phyloP scores from a whole-genome alignment of 2,888 invertebrate genomes.

The Petrolisthes manimaculis region DNA sequence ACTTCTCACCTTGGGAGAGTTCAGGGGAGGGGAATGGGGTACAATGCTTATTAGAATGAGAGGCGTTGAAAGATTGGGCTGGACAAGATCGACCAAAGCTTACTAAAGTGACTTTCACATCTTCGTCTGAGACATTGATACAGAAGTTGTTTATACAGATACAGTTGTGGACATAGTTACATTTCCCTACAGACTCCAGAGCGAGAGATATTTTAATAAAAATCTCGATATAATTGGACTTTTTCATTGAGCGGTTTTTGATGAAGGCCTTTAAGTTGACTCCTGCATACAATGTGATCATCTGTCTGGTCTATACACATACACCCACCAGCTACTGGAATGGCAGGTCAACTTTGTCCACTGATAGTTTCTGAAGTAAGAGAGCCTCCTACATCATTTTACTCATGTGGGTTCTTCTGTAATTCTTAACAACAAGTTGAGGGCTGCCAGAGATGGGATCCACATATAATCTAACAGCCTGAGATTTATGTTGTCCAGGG shows the following conservation, averaged over 20 bases:
- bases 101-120: not conserved
- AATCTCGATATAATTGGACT: too few species aligned
- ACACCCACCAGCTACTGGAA: not conserved
- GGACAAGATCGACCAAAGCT: not conserved
- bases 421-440: too few species aligned
- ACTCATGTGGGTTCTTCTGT: too few species aligned
- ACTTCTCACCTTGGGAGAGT: not conserved
- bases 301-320: not conserved
- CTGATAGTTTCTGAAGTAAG: too few species aligned
- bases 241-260: too few species aligned
- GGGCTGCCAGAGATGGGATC: too few species aligned
- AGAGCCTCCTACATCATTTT: too few species aligned
- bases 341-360: too few species aligned
- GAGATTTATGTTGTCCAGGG: too few species aligned
- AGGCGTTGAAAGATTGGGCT: not conserved
- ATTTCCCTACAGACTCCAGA: not conserved
- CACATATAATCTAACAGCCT: too few species aligned
- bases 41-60: not conserved
- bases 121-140: not conserved
- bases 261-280: not conserved
- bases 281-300: not conserved
- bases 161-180: not conserved
- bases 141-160: not conserved
- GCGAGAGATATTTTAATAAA: not conserved
- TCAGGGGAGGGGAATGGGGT: not conserved